Conservation (phyloP, 2,888 invertebrate species). For the Embidobia sp. region DNA sequence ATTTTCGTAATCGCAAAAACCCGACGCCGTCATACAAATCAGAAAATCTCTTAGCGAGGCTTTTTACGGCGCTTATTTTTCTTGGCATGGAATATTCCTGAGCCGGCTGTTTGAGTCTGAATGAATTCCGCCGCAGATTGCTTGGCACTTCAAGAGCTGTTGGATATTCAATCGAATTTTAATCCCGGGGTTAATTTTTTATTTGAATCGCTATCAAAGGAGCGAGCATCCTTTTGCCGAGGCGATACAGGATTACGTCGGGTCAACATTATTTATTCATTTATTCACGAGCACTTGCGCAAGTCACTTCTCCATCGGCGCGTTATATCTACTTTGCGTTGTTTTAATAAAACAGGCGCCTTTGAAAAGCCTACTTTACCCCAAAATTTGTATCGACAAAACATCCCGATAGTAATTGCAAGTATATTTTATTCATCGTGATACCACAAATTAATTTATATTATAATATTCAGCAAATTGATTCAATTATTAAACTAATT, state of each 20-base stretch:
- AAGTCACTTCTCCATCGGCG: background rate
- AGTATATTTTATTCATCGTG: too few relatives aligned
- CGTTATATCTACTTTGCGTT: constrained; percentile 14
- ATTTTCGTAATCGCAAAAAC: too few relatives aligned
- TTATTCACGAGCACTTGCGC: constrained; percentile 10
- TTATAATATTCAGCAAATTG: too few relatives aligned
- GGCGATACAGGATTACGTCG: constrained; percentile 18
- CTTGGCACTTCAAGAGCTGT: constrained; percentile 24
- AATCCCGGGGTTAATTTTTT: constrained; percentile 44
- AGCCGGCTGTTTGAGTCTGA: constrained; percentile 14
- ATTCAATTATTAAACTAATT: too few relatives aligned
- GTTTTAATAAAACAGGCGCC: constrained; percentile 15
- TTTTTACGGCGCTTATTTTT: constrained; percentile 18
- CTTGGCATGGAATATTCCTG: constrained; percentile 3
- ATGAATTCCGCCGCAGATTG: constrained; percentile 35
- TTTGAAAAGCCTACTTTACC: constrained; percentile 3
- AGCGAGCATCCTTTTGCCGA: constrained; percentile 21
- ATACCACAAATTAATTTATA: too few relatives aligned
- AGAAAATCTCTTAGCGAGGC: background rate
- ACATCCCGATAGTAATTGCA: too few relatives aligned
- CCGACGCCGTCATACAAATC: too few relatives aligned
- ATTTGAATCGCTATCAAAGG: constrained; percentile 29
- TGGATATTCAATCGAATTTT: constrained; percentile 39
- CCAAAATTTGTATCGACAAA: background rate
- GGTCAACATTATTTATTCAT: constrained; percentile 37